Evolutionary conservation across 2,113 vertebrate genomes (phyloP), one percentile per base, ranked within the genome.

Genomic region (Thalassoma bifasciatum): DNA sequence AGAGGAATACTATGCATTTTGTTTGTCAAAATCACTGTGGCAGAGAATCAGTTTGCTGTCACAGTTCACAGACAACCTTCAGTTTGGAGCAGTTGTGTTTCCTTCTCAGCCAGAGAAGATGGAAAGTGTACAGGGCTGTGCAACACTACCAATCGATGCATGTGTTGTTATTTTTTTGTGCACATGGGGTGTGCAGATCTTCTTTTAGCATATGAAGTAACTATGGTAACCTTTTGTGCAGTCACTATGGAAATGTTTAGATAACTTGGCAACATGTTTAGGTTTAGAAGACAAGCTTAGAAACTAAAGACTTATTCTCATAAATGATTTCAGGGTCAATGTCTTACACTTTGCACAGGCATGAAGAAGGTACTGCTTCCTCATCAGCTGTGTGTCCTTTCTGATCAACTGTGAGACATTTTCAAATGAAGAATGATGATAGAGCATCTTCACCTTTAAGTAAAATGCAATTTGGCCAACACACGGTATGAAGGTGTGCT

Each of bases 401-500:
- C 19, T 53, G 30, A 69, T 19, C 22, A 10, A 8, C 22, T 1
- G 47, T 24, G 58, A 49, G 8, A 46, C 3, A 16, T 14, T 46
- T 5, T 6, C 4, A 16, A 19, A 46, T 1, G 16, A 46, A 46
- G 13, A 0, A 40, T 40, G 38, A 13, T 40, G 16, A 72, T 59
- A 30, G 44, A 40, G 2, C 1, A 16, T 42, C 8, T 47, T 24
- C 23, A 38, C 11, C 12, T 77, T 60, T 21, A 8, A 8, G 3
- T 44, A 30, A 47, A 47, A 21, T 19, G 67, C 16, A 30, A 21
- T 72, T 64, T 57, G 50, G 49, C 57, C 52, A 62, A 60, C 36
- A 37, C 37, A n/a, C 5, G 4, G 10, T 24, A 68, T 68, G 26
- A 69, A 72, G 22, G 34, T 22, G 40, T 42, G 12, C 14, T 12